A percentile compares a stretch with the other conserved stretches of the same genome.
These are phyloP conservation scores for Stomatorhinus walkeri DNA, from an alignment of 2,797 vertebrate species.

Conservation along the genomic window DNA sequence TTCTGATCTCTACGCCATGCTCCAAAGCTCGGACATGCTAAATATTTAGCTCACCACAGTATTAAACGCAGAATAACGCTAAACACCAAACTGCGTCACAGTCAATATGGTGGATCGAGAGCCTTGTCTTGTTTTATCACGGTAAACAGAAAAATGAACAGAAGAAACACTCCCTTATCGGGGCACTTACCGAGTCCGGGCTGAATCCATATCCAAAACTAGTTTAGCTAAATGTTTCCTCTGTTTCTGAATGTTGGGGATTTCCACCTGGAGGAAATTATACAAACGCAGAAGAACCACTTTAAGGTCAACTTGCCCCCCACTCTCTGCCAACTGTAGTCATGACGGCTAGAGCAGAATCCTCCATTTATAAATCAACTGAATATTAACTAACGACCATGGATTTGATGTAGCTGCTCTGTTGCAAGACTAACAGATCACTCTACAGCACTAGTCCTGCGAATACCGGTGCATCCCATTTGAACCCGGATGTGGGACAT, in stretches of 20 bases:
- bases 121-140: not conserved
- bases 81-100: not conserved
- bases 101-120: not conserved
- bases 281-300: not conserved
- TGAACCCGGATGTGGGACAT: not conserved
- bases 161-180: not conserved
- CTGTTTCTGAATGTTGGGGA: constrained; percentile 96
- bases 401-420: not conserved
- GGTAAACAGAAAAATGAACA: not conserved
- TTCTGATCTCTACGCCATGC: not conserved
- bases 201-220: constrained; percentile 95
- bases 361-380: not conserved
- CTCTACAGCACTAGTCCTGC: not conserved
- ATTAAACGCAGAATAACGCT: not conserved
- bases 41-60: not conserved
- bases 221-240: constrained; percentile 94
- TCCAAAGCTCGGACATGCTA: not conserved
- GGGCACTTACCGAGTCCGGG: constrained; percentile 72
- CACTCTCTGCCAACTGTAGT: not conserved
- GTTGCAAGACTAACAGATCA: not conserved
- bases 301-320: not conserved
- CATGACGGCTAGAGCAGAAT: not conserved
- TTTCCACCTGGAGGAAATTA: constrained; percentile 73
- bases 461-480: not conserved
- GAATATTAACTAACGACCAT: not conserved